These are phyloP conservation scores for Anthophora plumipes DNA, from an alignment of 2,888 invertebrate species.

Conservation along the genomic window DNA sequence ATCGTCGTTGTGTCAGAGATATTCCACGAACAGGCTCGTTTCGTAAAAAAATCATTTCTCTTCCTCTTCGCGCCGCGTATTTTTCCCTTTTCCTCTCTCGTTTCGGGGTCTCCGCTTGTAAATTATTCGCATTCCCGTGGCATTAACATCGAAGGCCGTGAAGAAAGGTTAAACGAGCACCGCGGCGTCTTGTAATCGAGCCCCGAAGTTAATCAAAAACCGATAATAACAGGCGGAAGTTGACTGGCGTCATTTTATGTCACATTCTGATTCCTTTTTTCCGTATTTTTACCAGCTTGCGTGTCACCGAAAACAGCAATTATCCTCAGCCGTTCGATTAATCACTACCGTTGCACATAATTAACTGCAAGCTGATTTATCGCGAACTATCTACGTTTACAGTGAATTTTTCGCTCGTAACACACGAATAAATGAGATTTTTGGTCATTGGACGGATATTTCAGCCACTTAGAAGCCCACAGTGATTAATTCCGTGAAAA, in stretches of 20 bases:
- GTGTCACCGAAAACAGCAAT: background rate
- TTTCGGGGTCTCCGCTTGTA: slow-evolving; percentile 14
- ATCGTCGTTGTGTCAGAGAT: background rate
- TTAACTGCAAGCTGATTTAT: too few species aligned
- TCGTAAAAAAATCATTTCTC: slow-evolving; percentile 20
- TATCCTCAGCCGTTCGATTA: background rate
- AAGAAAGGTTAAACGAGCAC: slow-evolving; percentile 42
- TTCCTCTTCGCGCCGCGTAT: background rate
- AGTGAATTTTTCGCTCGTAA: too few species aligned
- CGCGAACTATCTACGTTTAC: too few species aligned
- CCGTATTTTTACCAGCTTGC: background rate
- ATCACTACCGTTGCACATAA: background rate
- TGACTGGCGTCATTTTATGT: background rate
- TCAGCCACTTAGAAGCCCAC: too few species aligned
- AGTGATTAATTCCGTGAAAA: too few species aligned
- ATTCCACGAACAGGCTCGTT: slow-evolving; percentile 1
- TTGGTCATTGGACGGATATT: too few species aligned
- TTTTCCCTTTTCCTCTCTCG: background rate
- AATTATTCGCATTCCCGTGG: slow-evolving; percentile 43
- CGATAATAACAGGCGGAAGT: slow-evolving; percentile 1
- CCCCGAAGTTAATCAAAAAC: slow-evolving; percentile 24
- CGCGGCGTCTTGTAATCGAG: slow-evolving; percentile 16
- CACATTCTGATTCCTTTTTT: background rate
- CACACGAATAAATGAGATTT: too few species aligned
- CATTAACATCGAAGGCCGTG: slow-evolving; percentile 26